These are phyloP conservation scores for Dasypogon diadema DNA, from an alignment of 2,888 invertebrate genomes.

Conservation along the genomic window DNA sequence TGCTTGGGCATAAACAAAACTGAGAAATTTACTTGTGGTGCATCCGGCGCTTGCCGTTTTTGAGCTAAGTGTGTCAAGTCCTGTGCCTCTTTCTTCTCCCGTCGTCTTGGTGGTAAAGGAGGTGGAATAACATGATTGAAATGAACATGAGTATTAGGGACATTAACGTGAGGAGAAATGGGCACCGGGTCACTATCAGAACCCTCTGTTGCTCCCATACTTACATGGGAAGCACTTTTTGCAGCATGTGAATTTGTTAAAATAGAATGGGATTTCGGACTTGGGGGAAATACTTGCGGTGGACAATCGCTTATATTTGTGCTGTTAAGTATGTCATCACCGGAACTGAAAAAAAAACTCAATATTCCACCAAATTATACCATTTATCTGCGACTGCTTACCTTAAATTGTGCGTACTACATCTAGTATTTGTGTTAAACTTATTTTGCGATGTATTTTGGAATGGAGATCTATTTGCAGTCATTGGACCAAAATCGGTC, in stretches of 20 bases:
- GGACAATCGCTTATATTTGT: slow-evolving; percentile 43
- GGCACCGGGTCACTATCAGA: slow-evolving; percentile 61
- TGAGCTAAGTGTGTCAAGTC: slow-evolving; percentile 64
- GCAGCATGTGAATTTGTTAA: slow-evolving; percentile 52
- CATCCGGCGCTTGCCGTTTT: slow-evolving; percentile 75
- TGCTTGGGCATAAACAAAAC: no score
- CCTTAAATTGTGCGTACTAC: slow-evolving; percentile 56
- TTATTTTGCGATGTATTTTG: slow-evolving; percentile 60
- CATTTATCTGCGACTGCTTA: slow-evolving; percentile 3
- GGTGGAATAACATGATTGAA: slow-evolving; percentile 64
- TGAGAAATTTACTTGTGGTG: slow-evolving; percentile 70
- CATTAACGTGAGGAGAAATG: slow-evolving; percentile 69
- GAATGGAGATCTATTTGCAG: slow-evolving; percentile 65
- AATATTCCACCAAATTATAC: not conserved
- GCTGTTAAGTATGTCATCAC: slow-evolving; percentile 51
- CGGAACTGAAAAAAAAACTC: slow-evolving; percentile 14
- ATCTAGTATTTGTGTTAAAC: slow-evolving; percentile 51
- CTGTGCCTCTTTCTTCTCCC: slow-evolving; percentile 64
- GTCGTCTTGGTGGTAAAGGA: slow-evolving; percentile 66
- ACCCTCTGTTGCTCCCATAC: not conserved
- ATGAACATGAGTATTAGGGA: slow-evolving; percentile 64
- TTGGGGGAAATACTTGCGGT: slow-evolving; percentile 51
- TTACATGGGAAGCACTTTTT: not conserved
- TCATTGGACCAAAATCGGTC: slow-evolving; percentile 59
- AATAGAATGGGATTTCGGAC: slow-evolving; percentile 54